Evolutionary conservation across 2,888 invertebrate species (phyloP).

Genomic region (Dendrolimus houi): DNA sequence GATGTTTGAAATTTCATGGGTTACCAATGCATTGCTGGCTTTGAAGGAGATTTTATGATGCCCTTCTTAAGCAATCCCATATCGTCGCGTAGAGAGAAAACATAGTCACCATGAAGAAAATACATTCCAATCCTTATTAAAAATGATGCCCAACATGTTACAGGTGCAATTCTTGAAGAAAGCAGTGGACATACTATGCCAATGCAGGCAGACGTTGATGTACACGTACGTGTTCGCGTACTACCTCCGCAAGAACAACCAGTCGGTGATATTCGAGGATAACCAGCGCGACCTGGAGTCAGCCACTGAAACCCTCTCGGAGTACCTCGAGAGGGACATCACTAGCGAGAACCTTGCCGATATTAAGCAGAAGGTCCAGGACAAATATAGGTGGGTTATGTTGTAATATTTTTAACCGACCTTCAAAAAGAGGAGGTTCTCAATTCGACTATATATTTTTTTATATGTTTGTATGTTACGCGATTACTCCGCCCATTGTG

Average conservation of each 20-base stretch:
- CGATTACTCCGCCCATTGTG: too few relatives aligned
- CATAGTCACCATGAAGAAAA: too few relatives aligned
- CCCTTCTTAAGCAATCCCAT: too few relatives aligned
- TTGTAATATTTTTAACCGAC: too few relatives aligned
- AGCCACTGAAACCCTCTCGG: constrained; percentile 97
- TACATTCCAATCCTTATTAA: too few relatives aligned
- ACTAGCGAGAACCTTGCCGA: constrained; percentile 97
- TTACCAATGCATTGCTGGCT: too few relatives aligned
- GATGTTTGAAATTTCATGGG: too few relatives aligned
- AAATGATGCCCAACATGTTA: background rate
- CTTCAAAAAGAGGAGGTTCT: too few relatives aligned
- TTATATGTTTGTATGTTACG: too few relatives aligned
- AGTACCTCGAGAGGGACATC: constrained; percentile 98
- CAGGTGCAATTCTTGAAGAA: constrained; percentile 98
- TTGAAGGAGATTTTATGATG: too few relatives aligned
- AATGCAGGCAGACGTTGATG: constrained; percentile 98
- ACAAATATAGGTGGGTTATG: constrained; percentile 89
- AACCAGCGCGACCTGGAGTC: constrained; percentile 98
- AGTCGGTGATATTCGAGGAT: constrained; percentile 98
- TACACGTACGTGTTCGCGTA: constrained; percentile 99
- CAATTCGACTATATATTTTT: too few relatives aligned
- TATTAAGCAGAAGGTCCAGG: constrained; percentile 99
- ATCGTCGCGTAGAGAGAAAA: too few relatives aligned
- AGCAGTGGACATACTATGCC: constrained; percentile 97
- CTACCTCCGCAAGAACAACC: constrained; percentile 98